These are phyloP conservation scores for Kudoa iwatai DNA, from an alignment of 30 jellyfish, hydroid and myxozoan genomes.

Conservation along the genomic window DNA sequence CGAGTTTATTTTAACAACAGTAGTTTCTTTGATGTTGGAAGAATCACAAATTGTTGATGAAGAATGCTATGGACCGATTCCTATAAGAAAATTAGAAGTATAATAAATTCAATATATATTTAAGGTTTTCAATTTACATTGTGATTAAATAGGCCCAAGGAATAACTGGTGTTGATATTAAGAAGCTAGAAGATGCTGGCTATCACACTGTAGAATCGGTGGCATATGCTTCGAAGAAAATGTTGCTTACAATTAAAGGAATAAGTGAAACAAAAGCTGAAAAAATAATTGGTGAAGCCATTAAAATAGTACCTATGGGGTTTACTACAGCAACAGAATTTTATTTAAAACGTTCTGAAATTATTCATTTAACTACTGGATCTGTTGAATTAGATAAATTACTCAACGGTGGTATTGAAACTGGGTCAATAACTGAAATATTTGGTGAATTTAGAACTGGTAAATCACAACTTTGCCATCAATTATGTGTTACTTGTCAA, in stretches of 20 bases:
- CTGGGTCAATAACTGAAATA: constrained; percentile 77
- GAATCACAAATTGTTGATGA: too few relatives aligned
- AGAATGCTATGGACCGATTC: too few relatives aligned
- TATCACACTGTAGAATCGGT: constrained; percentile 48
- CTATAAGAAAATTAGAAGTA: too few relatives aligned
- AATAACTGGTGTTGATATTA: constrained; percentile 47
- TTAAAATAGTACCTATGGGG: constrained; percentile 61
- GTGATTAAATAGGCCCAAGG: constrained; percentile 93
- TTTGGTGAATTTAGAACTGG: constrained; percentile 95
- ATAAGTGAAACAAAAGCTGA: constrained; percentile 97
- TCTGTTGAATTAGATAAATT: constrained; percentile 62
- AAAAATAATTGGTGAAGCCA: constrained; percentile 40
- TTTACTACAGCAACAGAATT: constrained; percentile 88
- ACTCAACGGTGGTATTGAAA: constrained; percentile 81
- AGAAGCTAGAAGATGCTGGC: constrained; percentile 78
- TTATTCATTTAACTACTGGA: constrained; percentile 60
- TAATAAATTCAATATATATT: too few relatives aligned
- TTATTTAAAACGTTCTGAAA: constrained; percentile 69
- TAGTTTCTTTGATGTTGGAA: too few relatives aligned
- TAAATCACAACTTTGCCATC: constrained; percentile 82
- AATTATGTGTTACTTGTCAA: constrained; percentile 91
- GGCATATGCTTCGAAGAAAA: constrained; percentile 71
- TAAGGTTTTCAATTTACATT: too few relatives aligned
- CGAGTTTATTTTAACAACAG: too few relatives aligned
- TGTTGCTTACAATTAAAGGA: constrained; percentile 47